Evolutionary conservation across 2,888 invertebrate genomes (phyloP).

Genomic region (Syrphus vitripennis): DNA sequence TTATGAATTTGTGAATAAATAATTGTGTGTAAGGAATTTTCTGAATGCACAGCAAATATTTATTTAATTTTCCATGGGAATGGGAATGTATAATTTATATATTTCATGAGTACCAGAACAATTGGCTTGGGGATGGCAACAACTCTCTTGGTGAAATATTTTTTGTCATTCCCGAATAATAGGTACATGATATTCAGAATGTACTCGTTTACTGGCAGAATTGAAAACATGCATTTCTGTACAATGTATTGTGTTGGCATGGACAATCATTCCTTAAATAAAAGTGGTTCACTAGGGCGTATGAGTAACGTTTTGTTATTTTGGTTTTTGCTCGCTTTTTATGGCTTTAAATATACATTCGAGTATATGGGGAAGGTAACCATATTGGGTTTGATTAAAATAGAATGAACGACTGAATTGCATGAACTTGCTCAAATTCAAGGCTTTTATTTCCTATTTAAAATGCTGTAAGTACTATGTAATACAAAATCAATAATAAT

Average conservation of each 20-base stretch:
- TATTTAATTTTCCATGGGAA: not conserved
- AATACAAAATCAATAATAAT: too few relatives aligned
- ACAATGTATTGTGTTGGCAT: not conserved
- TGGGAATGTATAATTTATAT: not conserved
- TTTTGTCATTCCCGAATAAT: not conserved
- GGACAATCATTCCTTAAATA: not conserved
- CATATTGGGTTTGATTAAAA: not conserved
- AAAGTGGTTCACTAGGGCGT: not conserved
- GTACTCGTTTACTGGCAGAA: too few relatives aligned
- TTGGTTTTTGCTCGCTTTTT: not conserved
- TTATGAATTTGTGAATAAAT: not conserved
- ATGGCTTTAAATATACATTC: too few relatives aligned
- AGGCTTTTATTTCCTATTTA: not conserved
- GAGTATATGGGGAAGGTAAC: too few relatives aligned
- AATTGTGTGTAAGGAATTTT: not conserved
- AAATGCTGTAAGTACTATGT: too few relatives aligned
- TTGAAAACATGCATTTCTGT: not conserved
- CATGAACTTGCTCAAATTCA: not conserved
- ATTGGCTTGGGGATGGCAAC: not conserved
- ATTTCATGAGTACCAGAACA: not conserved
- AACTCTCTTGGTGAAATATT: not conserved
- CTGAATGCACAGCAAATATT: not conserved
- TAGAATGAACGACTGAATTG: not conserved
- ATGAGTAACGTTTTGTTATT: not conserved
- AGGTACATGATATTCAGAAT: not conserved